These are phyloP conservation scores for Catocala nupta DNA, from an alignment of 2,888 invertebrate genomes.

Conservation along the genomic window DNA sequence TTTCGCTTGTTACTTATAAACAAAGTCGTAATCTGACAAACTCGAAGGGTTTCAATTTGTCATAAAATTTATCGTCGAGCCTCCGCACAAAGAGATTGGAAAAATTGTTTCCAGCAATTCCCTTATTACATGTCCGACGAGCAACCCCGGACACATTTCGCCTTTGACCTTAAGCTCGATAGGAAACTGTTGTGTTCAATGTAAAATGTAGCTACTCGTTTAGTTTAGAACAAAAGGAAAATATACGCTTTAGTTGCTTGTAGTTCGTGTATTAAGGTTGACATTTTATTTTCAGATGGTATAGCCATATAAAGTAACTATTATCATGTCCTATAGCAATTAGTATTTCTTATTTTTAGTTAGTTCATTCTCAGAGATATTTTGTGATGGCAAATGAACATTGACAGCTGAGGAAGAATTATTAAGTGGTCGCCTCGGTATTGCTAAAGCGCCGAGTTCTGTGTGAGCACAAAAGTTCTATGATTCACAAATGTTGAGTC, in stretches of 20 bases:
- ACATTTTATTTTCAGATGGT: background rate
- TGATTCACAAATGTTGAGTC: no score
- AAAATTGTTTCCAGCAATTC: constrained; percentile 70
- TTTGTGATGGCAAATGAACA: no score
- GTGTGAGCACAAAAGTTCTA: no score
- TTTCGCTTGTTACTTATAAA: constrained; percentile 44
- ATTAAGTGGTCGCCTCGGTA: no score
- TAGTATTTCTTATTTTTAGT: no score
- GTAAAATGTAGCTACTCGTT: constrained; percentile 34
- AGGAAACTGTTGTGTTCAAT: constrained; percentile 39
- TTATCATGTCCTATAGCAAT: no score
- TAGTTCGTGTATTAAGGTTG: background rate
- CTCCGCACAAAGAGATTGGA: constrained; percentile 69
- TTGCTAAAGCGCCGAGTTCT: no score
- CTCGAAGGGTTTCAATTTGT: constrained; percentile 70
- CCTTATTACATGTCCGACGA: constrained; percentile 62
- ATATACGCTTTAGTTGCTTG: background rate
- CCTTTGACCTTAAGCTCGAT: constrained; percentile 52
- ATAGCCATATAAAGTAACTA: no score
- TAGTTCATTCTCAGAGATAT: no score
- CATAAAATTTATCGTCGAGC: constrained; percentile 71
- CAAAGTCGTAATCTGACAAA: constrained; percentile 53
- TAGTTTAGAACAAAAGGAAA: constrained; percentile 10
- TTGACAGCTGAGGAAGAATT: no score
- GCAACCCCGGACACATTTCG: constrained; percentile 49